Conservation (phyloP, 2,888 invertebrate species). For the Lamellibrachia satsuma region DNA sequence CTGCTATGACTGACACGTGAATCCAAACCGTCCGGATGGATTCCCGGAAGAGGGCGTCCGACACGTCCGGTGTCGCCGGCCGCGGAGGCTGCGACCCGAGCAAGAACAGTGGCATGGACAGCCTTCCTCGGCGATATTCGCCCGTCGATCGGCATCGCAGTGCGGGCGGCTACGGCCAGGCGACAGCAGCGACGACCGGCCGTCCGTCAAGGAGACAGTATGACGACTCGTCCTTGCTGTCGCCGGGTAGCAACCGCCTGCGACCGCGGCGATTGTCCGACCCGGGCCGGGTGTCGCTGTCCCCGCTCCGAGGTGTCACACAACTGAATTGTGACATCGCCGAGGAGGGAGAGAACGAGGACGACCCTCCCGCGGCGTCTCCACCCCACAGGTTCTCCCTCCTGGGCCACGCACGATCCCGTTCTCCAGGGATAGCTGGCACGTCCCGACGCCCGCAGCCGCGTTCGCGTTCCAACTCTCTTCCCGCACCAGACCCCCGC, state of each 20-base stretch:
- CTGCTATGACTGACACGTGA: not conserved
- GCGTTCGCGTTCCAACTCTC: conserved; percentile 18
- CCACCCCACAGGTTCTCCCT: not conserved
- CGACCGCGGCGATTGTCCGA: conserved; percentile 23
- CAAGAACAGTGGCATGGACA: not conserved
- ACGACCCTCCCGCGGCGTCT: not conserved
- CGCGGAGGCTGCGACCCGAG: not conserved
- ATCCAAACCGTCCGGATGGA: not conserved
- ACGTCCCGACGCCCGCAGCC: not conserved
- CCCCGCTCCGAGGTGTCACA: conserved; percentile 22
- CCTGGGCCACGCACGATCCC: not conserved
- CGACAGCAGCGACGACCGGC: not conserved
- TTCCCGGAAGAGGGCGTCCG: not conserved
- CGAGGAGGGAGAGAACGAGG: conserved; percentile 25
- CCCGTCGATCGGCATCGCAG: not conserved
- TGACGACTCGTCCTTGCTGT: not conserved
- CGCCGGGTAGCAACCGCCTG: not conserved
- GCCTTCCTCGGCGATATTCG: not conserved
- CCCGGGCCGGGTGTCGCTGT: conserved; percentile 28
- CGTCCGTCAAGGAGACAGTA: not conserved
- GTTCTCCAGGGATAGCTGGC: not conserved
- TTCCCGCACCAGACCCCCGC: conserved; percentile 21
- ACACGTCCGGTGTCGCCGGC: not conserved
- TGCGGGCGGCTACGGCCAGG: not conserved
- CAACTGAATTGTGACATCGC: conserved; percentile 23